Conservation (phyloP, 2,113 vertebrate species). For the Trematocara zebra region DNA sequence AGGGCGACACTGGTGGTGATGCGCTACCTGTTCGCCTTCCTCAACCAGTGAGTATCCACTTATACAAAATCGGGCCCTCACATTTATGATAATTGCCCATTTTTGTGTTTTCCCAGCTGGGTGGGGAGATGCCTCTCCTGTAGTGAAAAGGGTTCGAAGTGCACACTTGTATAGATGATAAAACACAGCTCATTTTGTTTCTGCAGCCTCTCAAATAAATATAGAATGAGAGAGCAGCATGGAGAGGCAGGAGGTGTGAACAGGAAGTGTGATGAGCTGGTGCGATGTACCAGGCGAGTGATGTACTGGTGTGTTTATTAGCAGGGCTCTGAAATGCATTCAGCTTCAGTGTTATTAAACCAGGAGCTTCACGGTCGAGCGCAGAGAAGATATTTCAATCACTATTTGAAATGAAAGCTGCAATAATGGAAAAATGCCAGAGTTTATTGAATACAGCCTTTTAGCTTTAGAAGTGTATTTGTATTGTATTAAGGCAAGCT, state of each 20-base stretch:
- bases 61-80: not conserved
- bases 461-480: not conserved
- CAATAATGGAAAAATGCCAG: not conserved
- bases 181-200: constrained; percentile 10
- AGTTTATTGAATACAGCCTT: not conserved
- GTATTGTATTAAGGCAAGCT: not conserved
- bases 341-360: not conserved
- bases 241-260: constrained; percentile 36
- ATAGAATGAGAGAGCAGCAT: constrained; percentile 16
- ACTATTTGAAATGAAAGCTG: not conserved
- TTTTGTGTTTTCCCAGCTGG: not conserved
- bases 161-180: constrained; percentile 1
- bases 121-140: not conserved
- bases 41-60: constrained; percentile 90
- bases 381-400: not conserved
- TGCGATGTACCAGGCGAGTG: constrained; percentile 17
- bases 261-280: constrained; percentile 36
- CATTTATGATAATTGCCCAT: not conserved
- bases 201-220: constrained; percentile 34
- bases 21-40: constrained; percentile 98
- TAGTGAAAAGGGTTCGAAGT: not conserved
- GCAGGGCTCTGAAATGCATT: not conserved
- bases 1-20: constrained; percentile 91
- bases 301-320: not conserved
- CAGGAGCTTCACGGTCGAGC: not conserved